phyloP scores from a whole-genome alignment of 2,888 invertebrate species.

The Andricus curvator region DNA sequence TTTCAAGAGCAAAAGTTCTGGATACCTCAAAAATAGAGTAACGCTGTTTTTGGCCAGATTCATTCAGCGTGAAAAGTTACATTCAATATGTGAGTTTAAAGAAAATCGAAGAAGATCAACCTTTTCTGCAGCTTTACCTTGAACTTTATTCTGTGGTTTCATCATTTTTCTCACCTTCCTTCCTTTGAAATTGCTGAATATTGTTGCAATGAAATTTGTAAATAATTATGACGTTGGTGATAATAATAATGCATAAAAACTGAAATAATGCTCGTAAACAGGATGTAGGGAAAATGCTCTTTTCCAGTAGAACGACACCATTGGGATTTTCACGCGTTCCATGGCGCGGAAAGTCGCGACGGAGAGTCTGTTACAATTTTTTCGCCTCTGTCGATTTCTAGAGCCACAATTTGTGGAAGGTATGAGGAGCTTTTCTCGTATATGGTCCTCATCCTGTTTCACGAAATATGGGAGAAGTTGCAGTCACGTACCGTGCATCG shows the following conservation, averaged over 20 bases:
- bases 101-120: too few relatives aligned
- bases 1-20: too few relatives aligned
- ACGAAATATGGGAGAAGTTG: conserved; percentile 63
- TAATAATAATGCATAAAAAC: not conserved
- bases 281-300: not conserved
- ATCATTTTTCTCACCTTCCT: too few relatives aligned
- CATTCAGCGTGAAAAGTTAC: too few relatives aligned
- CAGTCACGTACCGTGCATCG: conserved; percentile 63
- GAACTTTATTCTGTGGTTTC: too few relatives aligned
- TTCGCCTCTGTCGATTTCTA: conserved; percentile 45
- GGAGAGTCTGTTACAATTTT: conserved; percentile 52
- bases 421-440: conserved; percentile 56
- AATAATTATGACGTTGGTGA: not conserved
- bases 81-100: too few relatives aligned
- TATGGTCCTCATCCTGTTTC: conserved; percentile 54
- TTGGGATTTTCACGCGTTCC: conserved; percentile 42
- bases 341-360: conserved; percentile 40
- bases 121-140: too few relatives aligned
- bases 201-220: too few relatives aligned
- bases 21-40: too few relatives aligned
- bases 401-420: conserved; percentile 55
- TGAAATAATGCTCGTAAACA: not conserved
- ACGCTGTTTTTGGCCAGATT: too few relatives aligned
- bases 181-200: too few relatives aligned
- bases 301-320: conserved; percentile 29